A percentile compares a stretch with the other conserved stretches of the same genome.
phyloP scores from a whole-genome alignment of 2,113 vertebrate genomes.

The Callipepla californica region DNA sequence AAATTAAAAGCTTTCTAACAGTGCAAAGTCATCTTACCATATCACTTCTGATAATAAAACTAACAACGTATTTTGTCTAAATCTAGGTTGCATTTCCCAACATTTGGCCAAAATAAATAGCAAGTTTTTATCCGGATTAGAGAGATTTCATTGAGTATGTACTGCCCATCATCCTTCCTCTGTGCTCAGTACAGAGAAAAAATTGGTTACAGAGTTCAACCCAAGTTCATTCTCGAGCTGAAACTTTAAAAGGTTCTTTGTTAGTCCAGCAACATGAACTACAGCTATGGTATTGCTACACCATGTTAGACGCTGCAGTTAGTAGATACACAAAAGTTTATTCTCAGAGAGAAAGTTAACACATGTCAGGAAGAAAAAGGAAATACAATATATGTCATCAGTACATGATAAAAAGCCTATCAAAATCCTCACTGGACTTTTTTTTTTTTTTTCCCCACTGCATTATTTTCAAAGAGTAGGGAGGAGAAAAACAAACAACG shows the following conservation, averaged over 20 bases:
- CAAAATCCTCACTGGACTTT: neutral
- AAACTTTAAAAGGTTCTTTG: neutral
- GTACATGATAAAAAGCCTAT: neutral
- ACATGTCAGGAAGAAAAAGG: neutral
- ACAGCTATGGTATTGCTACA: rapidly evolving
- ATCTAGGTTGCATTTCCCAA: neutral
- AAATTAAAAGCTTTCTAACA: neutral
- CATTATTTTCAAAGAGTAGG: neutral
- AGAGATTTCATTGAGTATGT: neutral
- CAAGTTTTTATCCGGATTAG: neutral
- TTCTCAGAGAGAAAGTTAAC: neutral
- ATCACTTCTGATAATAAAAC: neutral
- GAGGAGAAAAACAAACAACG: neutral
- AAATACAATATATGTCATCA: neutral
- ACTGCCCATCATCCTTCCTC: neutral
- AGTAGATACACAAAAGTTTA: neutral
- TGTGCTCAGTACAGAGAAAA: neutral
- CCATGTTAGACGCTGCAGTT: neutral
- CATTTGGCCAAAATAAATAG: neutral
- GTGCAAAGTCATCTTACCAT: neutral
- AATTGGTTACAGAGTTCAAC: neutral
- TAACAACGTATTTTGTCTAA: neutral
- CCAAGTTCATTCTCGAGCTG: neutral
- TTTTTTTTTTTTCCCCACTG: no score
- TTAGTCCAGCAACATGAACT: neutral